These are phyloP conservation scores for Tachysurus vachellii DNA, from an alignment of 2,113 vertebrate species.

Conservation along the genomic window DNA sequence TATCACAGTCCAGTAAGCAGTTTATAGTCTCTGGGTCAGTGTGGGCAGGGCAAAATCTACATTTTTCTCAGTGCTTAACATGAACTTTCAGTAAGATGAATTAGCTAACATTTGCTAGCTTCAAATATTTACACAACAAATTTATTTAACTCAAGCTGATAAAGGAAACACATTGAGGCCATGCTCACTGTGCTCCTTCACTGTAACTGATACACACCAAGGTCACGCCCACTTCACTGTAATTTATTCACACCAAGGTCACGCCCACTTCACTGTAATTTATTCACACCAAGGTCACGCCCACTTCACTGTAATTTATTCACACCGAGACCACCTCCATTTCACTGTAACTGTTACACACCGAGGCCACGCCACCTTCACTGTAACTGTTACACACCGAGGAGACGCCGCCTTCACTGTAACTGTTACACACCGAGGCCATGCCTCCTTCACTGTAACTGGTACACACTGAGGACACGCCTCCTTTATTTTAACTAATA, in stretches of 20 bases:
- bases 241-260: background rate
- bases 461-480: background rate
- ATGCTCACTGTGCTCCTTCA: background rate
- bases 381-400: background rate
- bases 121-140: background rate
- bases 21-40: background rate
- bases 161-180: background rate
- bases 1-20: conserved; percentile 65
- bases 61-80: background rate
- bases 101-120: background rate
- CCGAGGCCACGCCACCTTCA: no score
- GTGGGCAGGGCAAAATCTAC: background rate
- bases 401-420: background rate
- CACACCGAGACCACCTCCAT: background rate
- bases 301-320: background rate
- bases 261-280: background rate
- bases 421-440: background rate
- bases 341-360: background rate
- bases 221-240: background rate
- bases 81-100: background rate
- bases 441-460: background rate
- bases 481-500: background rate
- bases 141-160: no score
- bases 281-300: background rate
- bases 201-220: background rate